Conservation (phyloP, 2,797 vertebrate species). For the Coracias cyanogaster region DNA sequence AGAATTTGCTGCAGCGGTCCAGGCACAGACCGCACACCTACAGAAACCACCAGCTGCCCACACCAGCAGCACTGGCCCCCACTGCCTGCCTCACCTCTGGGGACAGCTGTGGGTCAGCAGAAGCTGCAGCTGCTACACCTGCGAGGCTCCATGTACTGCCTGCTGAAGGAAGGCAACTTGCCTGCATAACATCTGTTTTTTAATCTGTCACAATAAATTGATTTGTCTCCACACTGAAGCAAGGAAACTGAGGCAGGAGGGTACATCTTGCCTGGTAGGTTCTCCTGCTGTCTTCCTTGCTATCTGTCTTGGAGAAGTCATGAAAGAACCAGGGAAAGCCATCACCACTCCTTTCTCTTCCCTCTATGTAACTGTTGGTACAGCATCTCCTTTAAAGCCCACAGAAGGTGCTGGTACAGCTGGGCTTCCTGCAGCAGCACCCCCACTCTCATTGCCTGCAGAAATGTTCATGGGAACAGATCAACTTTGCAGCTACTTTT, state of each 20-base stretch:
- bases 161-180: fast-evolving
- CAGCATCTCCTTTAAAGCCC: not conserved
- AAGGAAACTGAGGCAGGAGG: not conserved
- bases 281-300: not conserved
- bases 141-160: fast-evolving
- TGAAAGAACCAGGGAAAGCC: not conserved
- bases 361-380: not conserved
- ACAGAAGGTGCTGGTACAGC: not conserved
- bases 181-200: not conserved
- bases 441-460: not conserved
- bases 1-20: not conserved
- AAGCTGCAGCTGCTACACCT: not conserved
- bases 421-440: not conserved
- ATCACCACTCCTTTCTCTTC: not conserved
- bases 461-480: not conserved
- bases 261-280: not conserved
- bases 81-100: fast-evolving
- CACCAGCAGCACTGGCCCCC: fast-evolving
- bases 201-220: not conserved
- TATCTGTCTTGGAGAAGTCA: not conserved
- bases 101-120: not conserved
- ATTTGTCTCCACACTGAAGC: not conserved
- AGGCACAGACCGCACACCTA: not conserved
- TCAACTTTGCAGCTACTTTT: not conserved
- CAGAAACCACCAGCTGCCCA: not conserved